Evolutionary conservation across 2,797 vertebrate species (phyloP), one percentile per base, ranked within the genome.

Genomic region (Micrastur ruficollis): DNA sequence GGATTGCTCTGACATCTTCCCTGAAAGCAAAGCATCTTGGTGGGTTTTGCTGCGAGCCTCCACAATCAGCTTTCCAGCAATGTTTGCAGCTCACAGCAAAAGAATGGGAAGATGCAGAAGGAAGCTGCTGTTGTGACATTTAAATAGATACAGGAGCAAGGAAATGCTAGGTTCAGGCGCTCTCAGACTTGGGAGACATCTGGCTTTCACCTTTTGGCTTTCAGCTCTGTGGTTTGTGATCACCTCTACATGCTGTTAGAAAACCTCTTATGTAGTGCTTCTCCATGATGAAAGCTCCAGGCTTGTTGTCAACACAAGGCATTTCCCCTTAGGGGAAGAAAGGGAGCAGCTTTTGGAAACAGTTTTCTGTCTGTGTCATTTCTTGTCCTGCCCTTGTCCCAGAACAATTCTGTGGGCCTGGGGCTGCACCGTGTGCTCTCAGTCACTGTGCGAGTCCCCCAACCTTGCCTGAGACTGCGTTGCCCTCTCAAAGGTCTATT

Each of bases 401-500:
- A 40, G 55, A 70, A 58, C 17, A 19, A 5, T 26, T 66, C 29
- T 42, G 18, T 56, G 62, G 49, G 31, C 50, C 40, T 70, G 40
- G 23, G 29, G 67, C 81, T 78, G 67, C 52, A 53, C 15, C 1
- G 3, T 20, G 23, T 44, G 14, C 40, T 78, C 38, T 8, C 36
- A 52, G 65, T 52, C n/a, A 20, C 63, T 0, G 0, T 42, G 31
- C 1, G 2, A 66, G 52, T 31, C 31, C 44, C 27, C 18, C 52
- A 75, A 3, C 38, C 65, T 65, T 47, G 38, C 58, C 73, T 2
- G 2, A 59, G 26, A 16, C n/a, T 3, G 11, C 5, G 4, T 32
- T 49, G 61, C 22, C 83, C 32, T 79, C 79, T 50, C 65, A 40
- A 40, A 92, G 72, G 20, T 73, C 65, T 26, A 6, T 61, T 83